Evolutionary conservation across 2,888 invertebrate genomes (phyloP).

Genomic region (Cephus pygmeus): DNA sequence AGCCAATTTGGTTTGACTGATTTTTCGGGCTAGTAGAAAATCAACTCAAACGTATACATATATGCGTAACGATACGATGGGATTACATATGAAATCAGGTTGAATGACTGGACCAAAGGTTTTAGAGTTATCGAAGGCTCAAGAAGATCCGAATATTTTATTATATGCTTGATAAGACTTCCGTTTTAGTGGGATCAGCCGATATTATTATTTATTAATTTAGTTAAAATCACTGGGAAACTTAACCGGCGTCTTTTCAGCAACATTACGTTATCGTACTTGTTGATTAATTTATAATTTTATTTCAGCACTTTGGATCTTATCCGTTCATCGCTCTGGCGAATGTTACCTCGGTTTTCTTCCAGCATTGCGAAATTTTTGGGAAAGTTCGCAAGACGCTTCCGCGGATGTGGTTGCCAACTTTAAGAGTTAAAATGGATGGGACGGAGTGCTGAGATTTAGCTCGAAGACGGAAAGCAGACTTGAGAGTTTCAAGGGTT

Average conservation of each 20-base stretch:
- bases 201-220: no score
- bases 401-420: neutral
- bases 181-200: no score
- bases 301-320: neutral
- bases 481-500: neutral
- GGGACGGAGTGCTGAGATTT: neutral
- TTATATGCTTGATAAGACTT: no score
- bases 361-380: neutral
- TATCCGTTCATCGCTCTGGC: neutral
- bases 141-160: no score
- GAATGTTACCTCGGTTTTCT: neutral
- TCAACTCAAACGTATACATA: no score
- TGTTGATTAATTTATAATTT: neutral
- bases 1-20: neutral
- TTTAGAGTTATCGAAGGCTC: no score
- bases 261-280: neutral
- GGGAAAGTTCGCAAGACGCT: neutral
- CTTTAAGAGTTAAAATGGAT: neutral
- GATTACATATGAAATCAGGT: no score
- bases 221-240: neutral
- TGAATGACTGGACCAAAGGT: no score
- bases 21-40: neutral
- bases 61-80: no score
- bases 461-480: neutral
- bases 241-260: neutral